phyloP scores from a whole-genome alignment of 2,888 invertebrate genomes.

The Horisme vitalbata region DNA sequence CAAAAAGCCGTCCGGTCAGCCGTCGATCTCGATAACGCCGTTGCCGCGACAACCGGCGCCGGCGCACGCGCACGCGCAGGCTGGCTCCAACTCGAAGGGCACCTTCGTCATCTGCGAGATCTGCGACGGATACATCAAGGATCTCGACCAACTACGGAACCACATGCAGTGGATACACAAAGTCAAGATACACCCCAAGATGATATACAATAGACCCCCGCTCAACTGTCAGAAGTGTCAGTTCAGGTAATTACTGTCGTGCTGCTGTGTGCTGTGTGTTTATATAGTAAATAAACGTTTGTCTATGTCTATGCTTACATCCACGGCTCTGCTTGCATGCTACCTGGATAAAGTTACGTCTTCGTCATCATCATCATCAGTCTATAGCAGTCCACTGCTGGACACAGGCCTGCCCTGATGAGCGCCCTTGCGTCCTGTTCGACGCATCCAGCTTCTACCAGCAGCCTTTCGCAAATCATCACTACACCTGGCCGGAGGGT shows the following conservation, averaged over 20 bases:
- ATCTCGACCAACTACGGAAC: conserved; percentile 95
- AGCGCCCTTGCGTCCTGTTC: too few relatives aligned
- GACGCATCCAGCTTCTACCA: too few relatives aligned
- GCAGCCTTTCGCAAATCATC: too few relatives aligned
- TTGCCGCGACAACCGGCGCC: conserved; percentile 84
- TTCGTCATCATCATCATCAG: too few relatives aligned
- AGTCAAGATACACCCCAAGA: conserved; percentile 97
- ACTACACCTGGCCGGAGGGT: too few relatives aligned
- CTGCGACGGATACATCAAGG: conserved; percentile 98
- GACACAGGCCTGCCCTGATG: too few relatives aligned
- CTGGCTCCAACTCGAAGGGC: conserved; percentile 80
- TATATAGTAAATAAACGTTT: too few relatives aligned
- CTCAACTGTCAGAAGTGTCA: conserved; percentile 98
- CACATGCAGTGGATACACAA: conserved; percentile 99
- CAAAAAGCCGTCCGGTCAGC: conserved; percentile 82
- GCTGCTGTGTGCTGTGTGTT: too few relatives aligned
- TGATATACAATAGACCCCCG: conserved; percentile 97
- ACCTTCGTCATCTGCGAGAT: conserved; percentile 98
- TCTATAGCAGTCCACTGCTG: too few relatives aligned
- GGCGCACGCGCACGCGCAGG: conserved; percentile 52
- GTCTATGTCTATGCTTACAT: too few relatives aligned
- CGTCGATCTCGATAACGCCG: conserved; percentile 95
- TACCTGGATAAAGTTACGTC: too few relatives aligned
- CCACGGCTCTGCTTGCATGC: too few relatives aligned
- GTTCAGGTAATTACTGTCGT: conserved; percentile 84